These are phyloP conservation scores for Polia nebulosa DNA, from an alignment of 2,888 invertebrate genomes.

Conservation along the genomic window DNA sequence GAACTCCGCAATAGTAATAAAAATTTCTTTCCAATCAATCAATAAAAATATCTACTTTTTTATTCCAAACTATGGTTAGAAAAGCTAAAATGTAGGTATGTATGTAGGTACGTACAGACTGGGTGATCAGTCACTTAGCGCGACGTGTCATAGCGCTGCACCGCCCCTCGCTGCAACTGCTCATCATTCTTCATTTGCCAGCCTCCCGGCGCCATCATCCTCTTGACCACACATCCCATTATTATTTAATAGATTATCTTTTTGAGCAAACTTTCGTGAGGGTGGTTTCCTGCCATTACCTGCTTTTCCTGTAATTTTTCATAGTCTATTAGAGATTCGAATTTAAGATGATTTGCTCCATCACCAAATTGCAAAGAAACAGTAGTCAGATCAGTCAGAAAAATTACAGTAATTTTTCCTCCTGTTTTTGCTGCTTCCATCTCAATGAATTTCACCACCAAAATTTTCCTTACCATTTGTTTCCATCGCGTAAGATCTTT, in stretches of 20 bases:
- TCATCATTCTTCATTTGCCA: conserved; percentile 90
- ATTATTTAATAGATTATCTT: conserved; percentile 62
- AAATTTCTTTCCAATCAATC: not conserved
- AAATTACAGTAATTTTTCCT: conserved; percentile 84
- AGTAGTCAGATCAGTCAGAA: conserved; percentile 75
- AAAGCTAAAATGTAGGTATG: conserved; percentile 20
- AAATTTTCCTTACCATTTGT: conserved; percentile 91
- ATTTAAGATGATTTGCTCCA: conserved; percentile 1
- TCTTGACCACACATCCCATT: conserved; percentile 74
- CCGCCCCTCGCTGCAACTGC: conserved; percentile 74
- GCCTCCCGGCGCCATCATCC: conserved; percentile 77
- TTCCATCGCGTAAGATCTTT: conserved; percentile 90
- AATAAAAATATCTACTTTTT: conserved; percentile 12
- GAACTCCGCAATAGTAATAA: not conserved
- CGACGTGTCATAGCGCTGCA: conserved; percentile 80
- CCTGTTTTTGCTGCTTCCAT: conserved; percentile 82
- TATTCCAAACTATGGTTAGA: not conserved
- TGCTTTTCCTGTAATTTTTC: not conserved
- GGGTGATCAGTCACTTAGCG: conserved; percentile 88
- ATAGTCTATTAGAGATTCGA: not conserved
- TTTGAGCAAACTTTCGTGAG: conserved; percentile 12
- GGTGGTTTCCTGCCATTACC: conserved; percentile 14
- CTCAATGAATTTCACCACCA: conserved; percentile 88
- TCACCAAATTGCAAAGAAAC: conserved; percentile 43
- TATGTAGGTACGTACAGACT: conserved; percentile 43